Evolutionary conservation across 2,888 invertebrate genomes (phyloP).

Genomic region (Pandemis cinnamomeana): DNA sequence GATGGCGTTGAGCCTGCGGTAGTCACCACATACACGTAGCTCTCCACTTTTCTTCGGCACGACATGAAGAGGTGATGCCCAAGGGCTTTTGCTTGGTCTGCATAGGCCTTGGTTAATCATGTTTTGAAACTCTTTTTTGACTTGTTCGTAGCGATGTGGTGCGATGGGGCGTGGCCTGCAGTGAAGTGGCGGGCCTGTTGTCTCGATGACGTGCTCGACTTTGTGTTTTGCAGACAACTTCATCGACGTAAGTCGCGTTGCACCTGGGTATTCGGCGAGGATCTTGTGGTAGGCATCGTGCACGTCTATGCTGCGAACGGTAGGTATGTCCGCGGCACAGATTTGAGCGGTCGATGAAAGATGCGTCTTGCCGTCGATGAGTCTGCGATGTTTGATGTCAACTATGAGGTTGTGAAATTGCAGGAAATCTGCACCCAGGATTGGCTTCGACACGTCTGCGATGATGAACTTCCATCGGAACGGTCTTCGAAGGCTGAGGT

Average conservation of each 20-base stretch:
- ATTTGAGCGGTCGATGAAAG: background rate
- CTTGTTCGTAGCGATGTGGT: background rate
- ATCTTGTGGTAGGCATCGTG: background rate
- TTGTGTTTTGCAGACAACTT: background rate
- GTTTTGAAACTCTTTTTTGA: background rate
- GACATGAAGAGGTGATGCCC: background rate
- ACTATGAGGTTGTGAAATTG: background rate
- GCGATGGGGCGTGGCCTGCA: background rate
- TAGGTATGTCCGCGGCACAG: no score
- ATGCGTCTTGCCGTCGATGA: background rate
- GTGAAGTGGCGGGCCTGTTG: background rate
- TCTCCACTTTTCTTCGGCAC: background rate
- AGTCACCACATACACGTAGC: background rate
- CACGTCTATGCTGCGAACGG: no score
- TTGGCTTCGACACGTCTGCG: background rate
- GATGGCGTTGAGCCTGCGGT: no score
- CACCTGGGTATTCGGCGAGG: background rate
- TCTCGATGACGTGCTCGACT: background rate
- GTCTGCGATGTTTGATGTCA: background rate
- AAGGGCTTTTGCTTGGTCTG: background rate
- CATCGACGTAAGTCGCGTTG: background rate
- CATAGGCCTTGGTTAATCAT: background rate
- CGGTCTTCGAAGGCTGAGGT: background rate
- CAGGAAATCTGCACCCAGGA: background rate
- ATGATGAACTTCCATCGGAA: background rate